Evolutionary conservation across 2,888 invertebrate species (phyloP), one percentile per base, ranked within the genome.

Genomic region (Plutella xylostella): DNA sequence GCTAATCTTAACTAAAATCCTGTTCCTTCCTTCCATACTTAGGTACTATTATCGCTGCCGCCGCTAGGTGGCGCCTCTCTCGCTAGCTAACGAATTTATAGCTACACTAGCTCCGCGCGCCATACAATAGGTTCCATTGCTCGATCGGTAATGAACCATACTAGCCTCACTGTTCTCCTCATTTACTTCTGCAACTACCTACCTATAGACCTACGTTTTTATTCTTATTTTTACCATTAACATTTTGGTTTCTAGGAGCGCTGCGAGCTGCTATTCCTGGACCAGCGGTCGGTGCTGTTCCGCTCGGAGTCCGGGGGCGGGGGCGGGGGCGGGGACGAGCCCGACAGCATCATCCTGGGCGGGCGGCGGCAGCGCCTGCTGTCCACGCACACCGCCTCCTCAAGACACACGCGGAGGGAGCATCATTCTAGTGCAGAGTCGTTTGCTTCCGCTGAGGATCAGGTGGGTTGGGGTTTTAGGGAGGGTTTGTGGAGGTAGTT

Each of bases 381-480:
- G 31, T 79, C 80, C 49, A 63, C 83, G 54, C 73, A 83, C 75
- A 72, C 85, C 51, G 64, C 76, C 60, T 59, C 79, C 56, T 55
- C 83, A 70, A n/a, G n/a, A n/a, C 65, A 77, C 63, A 71, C 74
- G 61, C 68, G 65, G 56, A 80, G 68, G 58, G 85, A 89, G 0
- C 89, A 90, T 63, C 90, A 94, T 51, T 95, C 96, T 55, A 96
- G 96, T 14, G 93, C 94, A 0, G 98, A 98, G 69, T 97, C 97
- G 50, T 98, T 97, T 77, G 95, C 96, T 42, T 98, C 97, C 1
- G 98, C 98, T 0, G 91, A 96, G 63, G 98, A 97, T 70, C 91
- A 92, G 80, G 92, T 90, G 59, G 58, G 14, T 3, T 14, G 12
- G 33, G 15, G 25, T 25, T 25, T 9, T 25, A 25, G n/a, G n/a